Evolutionary conservation across 2,797 vertebrate genomes (phyloP).

Genomic region (Acanthurus leucopareius): DNA sequence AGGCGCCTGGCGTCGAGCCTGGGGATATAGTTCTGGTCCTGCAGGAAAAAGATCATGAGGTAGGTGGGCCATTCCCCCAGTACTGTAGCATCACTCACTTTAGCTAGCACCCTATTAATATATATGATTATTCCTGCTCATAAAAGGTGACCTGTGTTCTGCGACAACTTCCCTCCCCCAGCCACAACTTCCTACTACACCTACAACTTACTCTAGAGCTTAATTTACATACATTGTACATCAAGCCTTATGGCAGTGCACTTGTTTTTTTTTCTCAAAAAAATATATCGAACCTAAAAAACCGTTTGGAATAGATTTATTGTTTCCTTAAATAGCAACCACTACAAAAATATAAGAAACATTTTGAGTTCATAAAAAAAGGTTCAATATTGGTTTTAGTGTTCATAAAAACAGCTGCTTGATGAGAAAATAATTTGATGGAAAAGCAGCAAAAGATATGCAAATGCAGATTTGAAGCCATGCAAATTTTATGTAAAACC

Average conservation of each 20-base stretch:
- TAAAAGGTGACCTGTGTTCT: not conserved
- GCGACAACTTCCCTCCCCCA: not conserved
- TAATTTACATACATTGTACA: not conserved
- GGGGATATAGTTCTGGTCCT: conserved; percentile 97
- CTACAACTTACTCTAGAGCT: too few relatives aligned
- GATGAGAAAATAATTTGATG: not conserved
- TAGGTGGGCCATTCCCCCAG: conserved; percentile 64
- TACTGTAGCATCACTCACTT: not conserved
- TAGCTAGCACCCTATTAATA: not conserved
- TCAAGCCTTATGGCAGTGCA: not conserved
- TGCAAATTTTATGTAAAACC: not conserved
- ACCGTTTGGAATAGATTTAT: not conserved
- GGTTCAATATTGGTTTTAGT: not conserved
- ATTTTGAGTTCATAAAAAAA: not conserved
- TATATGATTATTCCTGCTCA: not conserved
- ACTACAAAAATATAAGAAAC: too few relatives aligned
- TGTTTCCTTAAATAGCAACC: not conserved
- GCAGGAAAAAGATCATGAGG: conserved; percentile 98
- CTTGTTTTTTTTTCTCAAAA: not conserved
- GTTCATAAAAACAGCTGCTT: not conserved
- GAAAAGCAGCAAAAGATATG: not conserved
- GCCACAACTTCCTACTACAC: not conserved
- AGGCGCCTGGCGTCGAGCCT: conserved; percentile 95
- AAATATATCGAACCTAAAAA: not conserved
- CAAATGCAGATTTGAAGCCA: not conserved